phyloP scores from a whole-genome alignment of 2,797 vertebrate genomes.

The Gorsachius magnificus region DNA sequence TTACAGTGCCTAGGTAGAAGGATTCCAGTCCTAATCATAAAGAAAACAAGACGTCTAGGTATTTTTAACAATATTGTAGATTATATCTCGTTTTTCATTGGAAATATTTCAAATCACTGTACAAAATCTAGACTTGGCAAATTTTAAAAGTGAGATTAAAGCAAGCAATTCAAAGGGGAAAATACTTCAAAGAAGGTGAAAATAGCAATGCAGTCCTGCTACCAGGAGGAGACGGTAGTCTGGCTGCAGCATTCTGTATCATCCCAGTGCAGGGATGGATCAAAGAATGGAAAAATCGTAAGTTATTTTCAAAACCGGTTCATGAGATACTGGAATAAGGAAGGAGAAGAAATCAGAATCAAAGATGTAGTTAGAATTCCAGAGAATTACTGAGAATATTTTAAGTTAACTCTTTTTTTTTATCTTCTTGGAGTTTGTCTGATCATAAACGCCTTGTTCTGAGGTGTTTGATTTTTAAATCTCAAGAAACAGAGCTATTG shows the following conservation, averaged over 20 bases:
- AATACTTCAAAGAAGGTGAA: not conserved
- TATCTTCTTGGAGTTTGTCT: not conserved
- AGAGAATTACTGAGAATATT: not conserved
- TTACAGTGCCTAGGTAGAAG: not conserved
- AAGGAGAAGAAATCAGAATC: constrained; percentile 8
- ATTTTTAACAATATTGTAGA: not conserved
- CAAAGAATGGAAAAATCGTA: not conserved
- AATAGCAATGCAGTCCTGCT: constrained; percentile 2
- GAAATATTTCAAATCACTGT: not conserved
- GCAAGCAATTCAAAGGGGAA: not conserved
- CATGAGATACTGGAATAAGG: not conserved
- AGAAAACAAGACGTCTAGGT: not conserved
- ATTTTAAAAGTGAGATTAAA: not conserved
- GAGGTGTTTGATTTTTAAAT: not conserved
- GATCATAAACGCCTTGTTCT: not conserved
- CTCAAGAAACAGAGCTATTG: not conserved
- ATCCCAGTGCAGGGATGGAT: constrained; percentile 28
- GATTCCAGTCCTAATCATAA: not conserved
- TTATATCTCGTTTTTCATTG: not conserved
- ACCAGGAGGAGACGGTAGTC: constrained; percentile 18
- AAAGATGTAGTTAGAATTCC: constrained; percentile 16
- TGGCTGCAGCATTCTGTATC: constrained; percentile 32
- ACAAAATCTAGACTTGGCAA: not conserved
- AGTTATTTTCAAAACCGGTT: not conserved
- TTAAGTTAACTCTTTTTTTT: not conserved